A percentile compares a stretch with the other conserved stretches of the same genome.
These are phyloP conservation scores for Nephrocerus scutellatus DNA, from an alignment of 2,888 invertebrate species.

Conservation along the genomic window DNA sequence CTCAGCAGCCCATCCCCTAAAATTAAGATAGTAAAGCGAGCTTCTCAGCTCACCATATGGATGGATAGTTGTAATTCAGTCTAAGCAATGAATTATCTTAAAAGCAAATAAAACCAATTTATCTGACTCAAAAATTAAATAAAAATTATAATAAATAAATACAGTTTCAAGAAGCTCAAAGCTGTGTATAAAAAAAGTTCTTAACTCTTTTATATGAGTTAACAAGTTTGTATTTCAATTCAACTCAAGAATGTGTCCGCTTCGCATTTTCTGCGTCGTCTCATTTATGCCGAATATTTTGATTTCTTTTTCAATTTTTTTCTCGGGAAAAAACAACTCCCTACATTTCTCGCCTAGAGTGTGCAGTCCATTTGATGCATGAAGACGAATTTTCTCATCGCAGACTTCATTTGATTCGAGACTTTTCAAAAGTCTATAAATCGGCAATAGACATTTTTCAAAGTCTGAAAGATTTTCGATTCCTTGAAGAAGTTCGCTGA, in stretches of 20 bases:
- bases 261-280: slow-evolving; percentile 16
- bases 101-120: too few relatives aligned
- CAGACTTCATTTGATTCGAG: slow-evolving; percentile 32
- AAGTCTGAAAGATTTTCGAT: slow-evolving; percentile 43
- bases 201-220: too few relatives aligned
- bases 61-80: too few relatives aligned
- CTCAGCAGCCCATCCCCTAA: too few relatives aligned
- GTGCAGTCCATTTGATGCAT: slow-evolving; percentile 42
- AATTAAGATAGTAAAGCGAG: too few relatives aligned
- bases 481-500: slow-evolving; percentile 40
- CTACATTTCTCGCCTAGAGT: slow-evolving; percentile 38
- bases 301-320: slow-evolving; percentile 37
- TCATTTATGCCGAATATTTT: slow-evolving; percentile 40
- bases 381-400: slow-evolving; percentile 40
- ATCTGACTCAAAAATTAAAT: too few relatives aligned
- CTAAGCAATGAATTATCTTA: too few relatives aligned
- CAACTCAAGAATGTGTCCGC: slow-evolving; percentile 35
- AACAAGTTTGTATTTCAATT: too few relatives aligned
- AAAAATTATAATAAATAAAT: too few relatives aligned
- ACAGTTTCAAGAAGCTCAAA: too few relatives aligned
- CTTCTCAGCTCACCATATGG: too few relatives aligned
- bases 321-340: slow-evolving; percentile 30
- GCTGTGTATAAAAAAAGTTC: too few relatives aligned
- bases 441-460: slow-evolving; percentile 42
- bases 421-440: slow-evolving; percentile 37